Conservation (phyloP, 2,888 invertebrate genomes). For the Epicampocera succincta region DNA sequence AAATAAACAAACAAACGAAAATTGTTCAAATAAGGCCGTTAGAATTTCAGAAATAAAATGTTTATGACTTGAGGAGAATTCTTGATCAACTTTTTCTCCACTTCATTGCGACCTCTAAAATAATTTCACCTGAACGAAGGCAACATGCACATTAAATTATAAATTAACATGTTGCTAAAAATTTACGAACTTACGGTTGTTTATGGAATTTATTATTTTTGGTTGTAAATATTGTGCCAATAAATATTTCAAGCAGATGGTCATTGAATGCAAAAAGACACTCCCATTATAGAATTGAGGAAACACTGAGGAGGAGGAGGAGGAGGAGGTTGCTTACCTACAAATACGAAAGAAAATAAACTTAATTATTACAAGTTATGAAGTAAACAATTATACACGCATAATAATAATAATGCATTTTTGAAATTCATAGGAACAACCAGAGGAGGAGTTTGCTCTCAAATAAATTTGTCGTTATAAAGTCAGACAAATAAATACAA, state of each 20-base stretch:
- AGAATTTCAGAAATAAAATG: not conserved
- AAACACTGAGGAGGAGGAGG: slow-evolving; percentile 42
- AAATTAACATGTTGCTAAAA: slow-evolving; percentile 48
- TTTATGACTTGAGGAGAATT: slow-evolving; percentile 14
- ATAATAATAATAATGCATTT: slow-evolving; percentile 14
- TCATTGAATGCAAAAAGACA: slow-evolving; percentile 35
- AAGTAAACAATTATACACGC: no score
- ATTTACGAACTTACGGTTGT: slow-evolving; percentile 53
- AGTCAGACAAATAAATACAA: no score
- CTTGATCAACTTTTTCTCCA: slow-evolving; percentile 4
- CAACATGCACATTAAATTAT: slow-evolving; percentile 43
- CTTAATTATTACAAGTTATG: not conserved
- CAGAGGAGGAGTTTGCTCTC: no score
- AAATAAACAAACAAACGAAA: no score
- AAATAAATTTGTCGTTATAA: no score
- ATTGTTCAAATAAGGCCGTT: no score
- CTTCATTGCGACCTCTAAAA: slow-evolving; percentile 23
- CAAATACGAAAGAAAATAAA: slow-evolving; percentile 44
- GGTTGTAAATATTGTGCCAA: slow-evolving; percentile 55
- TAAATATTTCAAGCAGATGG: slow-evolving; percentile 59
- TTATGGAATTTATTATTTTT: slow-evolving; percentile 14
- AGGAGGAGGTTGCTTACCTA: slow-evolving; percentile 66
- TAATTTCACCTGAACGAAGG: slow-evolving; percentile 30
- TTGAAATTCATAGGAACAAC: no score
- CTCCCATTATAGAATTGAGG: slow-evolving; percentile 41